These are phyloP conservation scores for Lanius ludovicianus DNA, from an alignment of 2,113 vertebrate genomes.

Conservation along the genomic window DNA sequence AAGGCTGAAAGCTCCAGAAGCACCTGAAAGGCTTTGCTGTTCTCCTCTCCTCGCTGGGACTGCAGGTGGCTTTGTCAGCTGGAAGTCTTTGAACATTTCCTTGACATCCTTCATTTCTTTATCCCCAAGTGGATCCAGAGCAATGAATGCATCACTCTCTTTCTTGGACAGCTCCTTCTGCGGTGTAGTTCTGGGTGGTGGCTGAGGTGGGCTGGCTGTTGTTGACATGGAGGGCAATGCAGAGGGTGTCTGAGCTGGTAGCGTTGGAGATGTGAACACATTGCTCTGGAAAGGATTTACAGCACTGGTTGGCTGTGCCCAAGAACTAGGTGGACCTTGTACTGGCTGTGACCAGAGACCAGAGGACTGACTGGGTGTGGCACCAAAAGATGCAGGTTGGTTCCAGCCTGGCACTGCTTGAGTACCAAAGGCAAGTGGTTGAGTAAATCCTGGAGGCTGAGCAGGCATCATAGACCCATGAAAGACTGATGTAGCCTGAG, in stretches of 20 bases:
- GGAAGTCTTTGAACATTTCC: constrained; percentile 97
- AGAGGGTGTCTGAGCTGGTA: not conserved
- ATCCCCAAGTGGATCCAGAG: constrained; percentile 91
- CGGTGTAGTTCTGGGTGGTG: constrained; percentile 78
- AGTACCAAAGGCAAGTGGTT: constrained; percentile 67
- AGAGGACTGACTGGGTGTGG: constrained; percentile 67
- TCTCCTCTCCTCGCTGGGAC: constrained; percentile 87
- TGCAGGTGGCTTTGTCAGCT: constrained; percentile 85
- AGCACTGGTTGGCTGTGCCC: constrained; percentile 71
- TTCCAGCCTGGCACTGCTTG: constrained; percentile 77
- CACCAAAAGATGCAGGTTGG: constrained; percentile 72
- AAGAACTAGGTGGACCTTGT: constrained; percentile 52
- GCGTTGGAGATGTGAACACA: constrained; percentile 61
- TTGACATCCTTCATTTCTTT: constrained; percentile 89
- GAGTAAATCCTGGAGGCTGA: constrained; percentile 67
- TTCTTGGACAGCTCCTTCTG: constrained; percentile 77
- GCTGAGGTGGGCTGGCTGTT: constrained; percentile 72
- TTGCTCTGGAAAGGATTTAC: constrained; percentile 84
- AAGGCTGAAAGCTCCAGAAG: constrained; percentile 72
- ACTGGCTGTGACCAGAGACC: constrained; percentile 75
- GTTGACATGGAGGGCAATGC: constrained; percentile 32
- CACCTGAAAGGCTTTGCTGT: constrained; percentile 46
- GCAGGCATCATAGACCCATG: constrained; percentile 56
- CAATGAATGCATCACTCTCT: constrained; percentile 87
- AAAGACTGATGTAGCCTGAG: constrained; percentile 61